Percentiles rank a stretch among this genome's conserved stretches.
Evolutionary conservation across 2,113 vertebrate species (phyloP).

Genomic region (Platanista minor): DNA sequence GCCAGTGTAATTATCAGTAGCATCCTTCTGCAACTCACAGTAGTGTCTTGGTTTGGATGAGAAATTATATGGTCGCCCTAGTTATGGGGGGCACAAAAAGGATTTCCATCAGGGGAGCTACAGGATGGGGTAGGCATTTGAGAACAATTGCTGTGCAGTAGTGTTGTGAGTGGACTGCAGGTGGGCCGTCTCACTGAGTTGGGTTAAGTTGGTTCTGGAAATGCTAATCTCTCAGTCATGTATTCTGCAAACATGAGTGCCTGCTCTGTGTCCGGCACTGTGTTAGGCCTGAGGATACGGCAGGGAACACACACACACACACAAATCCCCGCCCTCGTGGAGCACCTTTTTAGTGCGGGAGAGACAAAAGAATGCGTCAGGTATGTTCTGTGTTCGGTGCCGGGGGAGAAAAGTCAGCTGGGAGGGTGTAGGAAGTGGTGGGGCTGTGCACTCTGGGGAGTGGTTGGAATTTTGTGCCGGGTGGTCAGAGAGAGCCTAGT

Average conservation of each 20-base stretch:
- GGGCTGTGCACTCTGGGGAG: background rate
- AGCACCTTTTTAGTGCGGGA: background rate
- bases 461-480: background rate
- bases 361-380: background rate
- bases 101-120: background rate
- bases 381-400: background rate
- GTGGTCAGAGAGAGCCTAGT: background rate
- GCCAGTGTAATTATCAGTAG: background rate
- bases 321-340: background rate
- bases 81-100: background rate
- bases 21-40: background rate
- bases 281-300: background rate
- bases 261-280: background rate
- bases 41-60: background rate
- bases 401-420: background rate
- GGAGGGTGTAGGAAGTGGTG: background rate
- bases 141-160: background rate
- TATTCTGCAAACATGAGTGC: background rate
- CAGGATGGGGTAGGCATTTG: background rate
- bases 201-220: background rate
- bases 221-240: background rate
- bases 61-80: background rate
- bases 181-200: background rate
- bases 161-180: background rate
- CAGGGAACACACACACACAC: background rate